Evolutionary conservation across 37 sponge, comb jelly and placozoan species (phyloP), one percentile per base, ranked within the genome.

Genomic region (Spongilla lacustris): DNA sequence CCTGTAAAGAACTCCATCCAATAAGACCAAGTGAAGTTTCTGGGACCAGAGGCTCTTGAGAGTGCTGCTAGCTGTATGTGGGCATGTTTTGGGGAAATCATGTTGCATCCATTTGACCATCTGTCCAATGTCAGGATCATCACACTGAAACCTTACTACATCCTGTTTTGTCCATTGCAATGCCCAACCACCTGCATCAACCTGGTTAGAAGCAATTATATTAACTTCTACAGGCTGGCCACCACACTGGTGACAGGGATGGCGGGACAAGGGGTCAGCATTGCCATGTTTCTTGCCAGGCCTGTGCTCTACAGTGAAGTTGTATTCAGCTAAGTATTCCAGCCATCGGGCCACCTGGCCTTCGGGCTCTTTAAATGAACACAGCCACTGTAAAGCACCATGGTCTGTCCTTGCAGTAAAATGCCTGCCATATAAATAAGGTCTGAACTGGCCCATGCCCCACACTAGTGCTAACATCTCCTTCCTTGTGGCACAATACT

Each of bases 261-360:
- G 25, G 25, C 84, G 30, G 34, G 71, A 68, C 23, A 83, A 36
- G 11, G 75, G 80, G 35, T 83, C 84, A 34, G 84, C 84, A 74
- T 83, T 83, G 19, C 49, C 77, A 77, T 83, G 73, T 19, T 41
- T 37, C n/a, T 33, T 28, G 11, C 84, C 84, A 31, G 77, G 21
- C 28, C 84, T 78, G 21, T 83, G 84, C 26, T 28, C 48, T 26
- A 83, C 49, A 10, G 37, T 38, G 29, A 74, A 83, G 78, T 83
- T 33, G 38, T 77, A 83, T 74, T 21, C 46, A 11, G 37, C 27
- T 9, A 83, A 28, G 24, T 4, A 24, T 24, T 41, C 75, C 19
- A 83, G 22, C 84, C 84, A 83, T 74, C 84, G 77, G 27, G 84
- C 84, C 48, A 83, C 48, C 17, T 74, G 78, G 12, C 84, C 83